Evolutionary conservation across 2,888 invertebrate species (phyloP), one percentile per base, ranked within the genome.

Genomic region (Zele albiditarsus): DNA sequence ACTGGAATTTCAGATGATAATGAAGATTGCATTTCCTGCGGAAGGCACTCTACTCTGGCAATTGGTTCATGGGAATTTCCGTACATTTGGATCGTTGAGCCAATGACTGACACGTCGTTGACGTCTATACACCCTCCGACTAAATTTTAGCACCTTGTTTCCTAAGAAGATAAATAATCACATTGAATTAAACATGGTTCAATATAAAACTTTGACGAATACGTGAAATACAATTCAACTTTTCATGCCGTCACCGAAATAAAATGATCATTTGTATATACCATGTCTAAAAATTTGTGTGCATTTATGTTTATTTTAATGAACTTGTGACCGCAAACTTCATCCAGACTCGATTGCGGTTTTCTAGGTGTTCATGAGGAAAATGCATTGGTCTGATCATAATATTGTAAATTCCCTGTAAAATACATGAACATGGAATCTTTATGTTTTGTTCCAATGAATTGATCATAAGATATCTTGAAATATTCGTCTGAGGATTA

Each of bases 1-100:
- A 89, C 72, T 84, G 82, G 76, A 76, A 83, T 57, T 80, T 83
- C 49, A 81, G 77, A 75, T 85, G 84, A 28, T 84, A 82, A 27
- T 79, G 81, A 33, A 85, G 77, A 12, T 84, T 84, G 14, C 82
- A 82, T 57, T 84, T 84, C 31, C 82, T 79, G 31, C 80, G 83
- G 79, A 83, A 84, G 31, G 78, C 79, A 75, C 81, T 84, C n/a
- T n/a, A n/a, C n/a, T n/a, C 72, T 62, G 79, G 70, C 83, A 84
- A 31, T 78, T 82, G 28, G 60, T 58, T 46, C 84, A 84, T 1
- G 84, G 84, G 53, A 79, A 84, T 46, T 77, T 82, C 38, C 69
- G 67, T 3, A 73, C 31, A 8, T n/a, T 75, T n/a, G 80, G 74
- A 42, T 77, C 74, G 31, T 53, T 62, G 23, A 60, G 3, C 14